Conservation (phyloP, 2,888 invertebrate genomes). For the Tenthredo amoena region DNA sequence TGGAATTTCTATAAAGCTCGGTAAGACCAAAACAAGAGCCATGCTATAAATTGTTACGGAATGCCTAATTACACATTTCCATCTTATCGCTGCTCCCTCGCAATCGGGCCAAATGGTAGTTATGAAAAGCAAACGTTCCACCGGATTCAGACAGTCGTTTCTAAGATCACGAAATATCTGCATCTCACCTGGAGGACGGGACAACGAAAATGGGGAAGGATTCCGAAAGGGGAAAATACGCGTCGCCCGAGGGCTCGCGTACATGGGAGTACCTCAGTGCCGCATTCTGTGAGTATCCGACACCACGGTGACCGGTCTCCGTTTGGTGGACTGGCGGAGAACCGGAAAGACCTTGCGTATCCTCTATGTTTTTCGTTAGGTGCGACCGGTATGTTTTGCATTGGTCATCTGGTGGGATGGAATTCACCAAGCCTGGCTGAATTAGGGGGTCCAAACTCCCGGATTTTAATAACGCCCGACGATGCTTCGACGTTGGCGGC, state of each 20-base stretch:
- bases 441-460: conserved; percentile 63
- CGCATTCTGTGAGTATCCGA: neutral
- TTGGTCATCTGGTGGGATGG: conserved; percentile 67
- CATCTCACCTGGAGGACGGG: neutral
- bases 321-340: neutral
- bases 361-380: neutral
- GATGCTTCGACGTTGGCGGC: conserved; percentile 65
- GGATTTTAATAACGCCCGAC: conserved; percentile 60
- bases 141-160: neutral
- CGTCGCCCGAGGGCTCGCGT: conserved; percentile 63
- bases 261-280: conserved; percentile 65
- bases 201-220: conserved; percentile 56
- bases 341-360: neutral
- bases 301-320: neutral
- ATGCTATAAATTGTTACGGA: neutral
- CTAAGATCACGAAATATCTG: neutral
- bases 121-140: neutral
- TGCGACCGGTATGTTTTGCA: conserved; percentile 53
- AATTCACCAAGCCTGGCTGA: conserved; percentile 65
- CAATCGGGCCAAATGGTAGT: neutral
- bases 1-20: neutral
- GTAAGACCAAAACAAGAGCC: neutral
- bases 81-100: conserved; percentile 1
- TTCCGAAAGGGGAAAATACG: conserved; percentile 63
- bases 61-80: neutral